Base-by-base conservation (phyloP, 2,797 vertebrate genomes). In the Typhlichthys eigenmanni region DNA sequence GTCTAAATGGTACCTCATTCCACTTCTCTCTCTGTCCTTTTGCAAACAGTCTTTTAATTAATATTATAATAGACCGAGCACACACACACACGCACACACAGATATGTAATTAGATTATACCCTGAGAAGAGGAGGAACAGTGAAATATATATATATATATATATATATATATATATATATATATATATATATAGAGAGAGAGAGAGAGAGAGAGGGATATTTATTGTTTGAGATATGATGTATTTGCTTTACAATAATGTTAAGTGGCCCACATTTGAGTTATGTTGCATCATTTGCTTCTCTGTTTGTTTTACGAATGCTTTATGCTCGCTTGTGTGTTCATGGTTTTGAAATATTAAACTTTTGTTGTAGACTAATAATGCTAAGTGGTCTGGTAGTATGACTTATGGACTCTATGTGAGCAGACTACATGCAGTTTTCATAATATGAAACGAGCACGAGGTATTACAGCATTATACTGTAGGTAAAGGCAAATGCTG, bases 241-340 rank as follows among this genome's bases (percentile, higher is more conserved):
- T 88, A 85, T 89, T 90, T 88, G 86, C 82, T 88, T 86, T 89
- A 87, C 85, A 89, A 87, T 89, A 89, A 87, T 64, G 59, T 79
- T 87, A 87, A 89, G 86, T 87, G 85, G 86, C 72, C 68, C 11
- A 47, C 45, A 60, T 52, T 66, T 87, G 85, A 89, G 80, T 88
- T 89, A 90, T 81, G 74, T 74, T 68, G 79, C 75, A 7, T 46
- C 10, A 9, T 70, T 75, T 74, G 80, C 80, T 78, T 78, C 68
- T 77, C 64, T 81, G 73, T 87, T 87, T 87, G 83, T 88, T 89
- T 84, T 82, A 8, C 34, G 1, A 1, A 38, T 6, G 34, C 34
- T 38, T 38, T 38, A 6, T 38, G 34, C 34, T 6, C 5, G 34
- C 8, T 6, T 38, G 34, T 70, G 74, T 88, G 76, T 87, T 85